Evolutionary conservation across 2,113 vertebrate species (phyloP).

Genomic region (Nannobrachium achirus): DNA sequence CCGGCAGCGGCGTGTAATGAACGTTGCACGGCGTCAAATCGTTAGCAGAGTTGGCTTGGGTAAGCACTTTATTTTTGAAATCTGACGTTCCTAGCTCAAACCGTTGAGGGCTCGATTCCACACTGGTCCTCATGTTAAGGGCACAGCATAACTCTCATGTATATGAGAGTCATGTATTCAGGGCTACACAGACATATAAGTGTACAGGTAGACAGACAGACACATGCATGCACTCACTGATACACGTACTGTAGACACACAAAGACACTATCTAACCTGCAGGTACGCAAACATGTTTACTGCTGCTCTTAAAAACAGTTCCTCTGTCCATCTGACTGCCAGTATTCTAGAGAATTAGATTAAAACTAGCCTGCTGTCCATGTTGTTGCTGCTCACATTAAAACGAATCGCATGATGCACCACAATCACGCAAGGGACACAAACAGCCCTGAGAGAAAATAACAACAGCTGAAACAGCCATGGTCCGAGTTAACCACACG

Average conservation of each 20-base stretch:
- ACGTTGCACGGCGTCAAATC: too few relatives aligned
- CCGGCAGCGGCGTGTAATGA: too few relatives aligned
- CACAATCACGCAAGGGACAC: too few relatives aligned
- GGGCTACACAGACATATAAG: conserved; percentile 1
- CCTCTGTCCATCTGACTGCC: neutral
- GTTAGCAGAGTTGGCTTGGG: too few relatives aligned
- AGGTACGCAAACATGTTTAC: conserved; percentile 32
- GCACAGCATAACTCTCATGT: too few relatives aligned
- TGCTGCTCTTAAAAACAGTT: conserved; percentile 1
- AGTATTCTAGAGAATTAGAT: conserved; percentile 19
- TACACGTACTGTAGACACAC: neutral
- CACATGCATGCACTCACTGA: neutral
- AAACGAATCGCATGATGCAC: conserved; percentile 1
- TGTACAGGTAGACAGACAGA: neutral
- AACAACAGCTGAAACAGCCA: neutral
- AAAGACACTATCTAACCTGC: neutral
- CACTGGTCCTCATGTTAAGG: too few relatives aligned
- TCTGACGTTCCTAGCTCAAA: too few relatives aligned
- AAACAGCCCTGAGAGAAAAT: neutral
- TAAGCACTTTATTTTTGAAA: too few relatives aligned
- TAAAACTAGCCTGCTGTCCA: conserved; percentile 9
- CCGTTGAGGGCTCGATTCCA: too few relatives aligned
- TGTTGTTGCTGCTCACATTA: neutral
- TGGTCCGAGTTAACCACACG: neutral
- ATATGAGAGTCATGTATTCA: too few relatives aligned